Base-by-base conservation (phyloP, 2,113 vertebrate species). In the Oncorhynchus nerka region DNA sequence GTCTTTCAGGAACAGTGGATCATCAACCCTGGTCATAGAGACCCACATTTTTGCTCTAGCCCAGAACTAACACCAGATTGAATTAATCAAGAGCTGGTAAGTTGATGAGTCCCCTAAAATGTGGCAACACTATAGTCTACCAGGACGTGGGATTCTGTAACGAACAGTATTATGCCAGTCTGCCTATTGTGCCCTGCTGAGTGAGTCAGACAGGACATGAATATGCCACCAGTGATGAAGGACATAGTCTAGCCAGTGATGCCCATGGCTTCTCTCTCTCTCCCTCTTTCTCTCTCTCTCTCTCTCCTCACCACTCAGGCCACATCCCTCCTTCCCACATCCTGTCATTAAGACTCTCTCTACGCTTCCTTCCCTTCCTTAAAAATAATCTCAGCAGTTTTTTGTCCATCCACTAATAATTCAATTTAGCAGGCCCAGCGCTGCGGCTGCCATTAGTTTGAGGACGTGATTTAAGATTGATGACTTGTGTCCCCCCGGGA, bases 401-500 rank as follows among this genome's bases (percentile, higher is more conserved):
- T 93, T 92, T 91, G 91, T 93, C 92, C 93, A 91, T 89, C 86
- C 84, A 81, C 89, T 92, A 92, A 92, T 94, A 93, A 94, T 93
- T 94, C 86, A 93, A 93, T 92, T 91, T 89, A 93, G 89, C 90
- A 91, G 93, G 79, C 83, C 87, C 89, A n/a, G 79, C 88, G 83
- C 84, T 81, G 84, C 84, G 87, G 80, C 87, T 88, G 90, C 92
- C 92, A 93, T 94, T 93, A 94, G 91, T 89, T 90, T 87, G 85
- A 91, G 86, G 85, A 90, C 85, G 84, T 90, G 89, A 93, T 92
- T 93, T 92, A 92, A 93, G 92, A 94, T 93, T 94, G 93, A 94
- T 94, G 92, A 93, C 90, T 94, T 92, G 89, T 90, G 90, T 91
- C 93, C 86, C 32, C 88, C 75, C 59, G 90, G 89, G 92, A 93